phyloP scores from a whole-genome alignment of 1,140 invertebrate species.

The Gonioctena quinquepunctata region DNA sequence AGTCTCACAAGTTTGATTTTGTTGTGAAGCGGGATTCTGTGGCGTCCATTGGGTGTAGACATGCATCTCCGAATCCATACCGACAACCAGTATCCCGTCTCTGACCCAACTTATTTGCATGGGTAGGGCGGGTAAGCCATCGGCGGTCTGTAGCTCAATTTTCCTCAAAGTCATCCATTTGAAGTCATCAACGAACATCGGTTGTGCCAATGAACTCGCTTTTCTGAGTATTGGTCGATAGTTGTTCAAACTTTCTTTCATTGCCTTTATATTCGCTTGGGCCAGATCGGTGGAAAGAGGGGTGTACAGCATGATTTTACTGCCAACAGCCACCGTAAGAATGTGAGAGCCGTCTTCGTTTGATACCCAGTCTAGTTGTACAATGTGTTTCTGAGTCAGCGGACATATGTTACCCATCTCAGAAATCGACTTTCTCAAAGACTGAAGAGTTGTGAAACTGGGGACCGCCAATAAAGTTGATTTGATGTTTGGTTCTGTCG shows the following conservation, averaged over 20 bases:
- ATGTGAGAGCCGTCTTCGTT: conserved; percentile 99
- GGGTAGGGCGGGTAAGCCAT: conserved; percentile 92
- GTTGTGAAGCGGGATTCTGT: conserved; percentile 56
- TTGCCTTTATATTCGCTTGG: conserved; percentile 84
- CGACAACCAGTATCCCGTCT: conserved; percentile 95
- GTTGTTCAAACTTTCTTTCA: conserved; percentile 55
- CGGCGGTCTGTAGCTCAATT: conserved; percentile 90
- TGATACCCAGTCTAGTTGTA: conserved; percentile 98
- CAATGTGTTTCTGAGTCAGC: conserved; percentile 83
- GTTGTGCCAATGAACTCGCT: conserved; percentile 82
- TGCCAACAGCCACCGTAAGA: conserved; percentile 93
- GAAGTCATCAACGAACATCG: conserved; percentile 83
- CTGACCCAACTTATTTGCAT: conserved; percentile 99
- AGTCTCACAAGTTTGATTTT: conserved; percentile 26
- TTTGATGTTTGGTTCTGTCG: conserved; percentile 73
- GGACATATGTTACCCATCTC: conserved; percentile 90
- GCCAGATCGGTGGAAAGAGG: conserved; percentile 87
- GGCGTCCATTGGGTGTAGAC: conserved; percentile 98
- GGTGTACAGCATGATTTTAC: conserved; percentile 85
- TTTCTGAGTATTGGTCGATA: conserved; percentile 83
- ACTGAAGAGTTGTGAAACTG: conserved; percentile 90
- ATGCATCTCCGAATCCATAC: conserved; percentile 99
- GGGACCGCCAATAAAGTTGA: conserved; percentile 81
- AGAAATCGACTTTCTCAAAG: conserved; percentile 83
- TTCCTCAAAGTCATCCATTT: conserved; percentile 95